Conservation (phyloP, 2,113 vertebrate species). For the Microtus oregoni region DNA sequence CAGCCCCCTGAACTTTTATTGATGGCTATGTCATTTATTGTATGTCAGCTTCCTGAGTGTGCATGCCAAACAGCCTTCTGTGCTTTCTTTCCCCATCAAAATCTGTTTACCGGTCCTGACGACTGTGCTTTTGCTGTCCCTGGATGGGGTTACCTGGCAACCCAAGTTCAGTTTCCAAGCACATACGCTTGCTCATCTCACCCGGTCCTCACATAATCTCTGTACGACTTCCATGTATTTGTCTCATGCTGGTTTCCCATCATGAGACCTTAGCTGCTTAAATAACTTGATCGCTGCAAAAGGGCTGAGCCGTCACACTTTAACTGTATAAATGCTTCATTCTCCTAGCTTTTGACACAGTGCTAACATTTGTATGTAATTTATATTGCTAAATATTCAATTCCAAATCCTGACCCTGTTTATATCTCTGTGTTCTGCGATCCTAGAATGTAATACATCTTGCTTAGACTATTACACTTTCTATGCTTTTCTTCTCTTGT, state of each 20-base stretch:
- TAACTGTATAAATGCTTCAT: not conserved
- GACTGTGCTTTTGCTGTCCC: not conserved
- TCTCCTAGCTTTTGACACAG: not conserved
- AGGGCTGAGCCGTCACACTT: not conserved
- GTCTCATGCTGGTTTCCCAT: not conserved
- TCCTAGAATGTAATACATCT: not conserved
- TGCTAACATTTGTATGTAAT: not conserved
- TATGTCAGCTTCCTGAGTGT: not conserved
- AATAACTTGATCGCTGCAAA: not conserved
- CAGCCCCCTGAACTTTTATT: not conserved
- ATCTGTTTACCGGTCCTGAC: not conserved
- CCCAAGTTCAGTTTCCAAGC: not conserved
- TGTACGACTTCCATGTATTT: not conserved
- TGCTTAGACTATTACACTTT: not conserved
- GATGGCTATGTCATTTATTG: not conserved
- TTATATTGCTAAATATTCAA: not conserved
- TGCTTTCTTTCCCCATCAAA: not conserved
- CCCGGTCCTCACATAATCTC: not conserved
- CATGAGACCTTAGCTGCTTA: not conserved
- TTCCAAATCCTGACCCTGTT: not conserved
- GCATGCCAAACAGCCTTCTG: not conserved
- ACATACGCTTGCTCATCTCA: not conserved
- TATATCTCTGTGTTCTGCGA: not conserved
- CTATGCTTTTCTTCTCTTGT: not conserved
- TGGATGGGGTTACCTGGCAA: conserved; percentile 25